Evolutionary conservation across 2,888 invertebrate genomes (phyloP).

Genomic region (Drosophila fungiperda): DNA sequence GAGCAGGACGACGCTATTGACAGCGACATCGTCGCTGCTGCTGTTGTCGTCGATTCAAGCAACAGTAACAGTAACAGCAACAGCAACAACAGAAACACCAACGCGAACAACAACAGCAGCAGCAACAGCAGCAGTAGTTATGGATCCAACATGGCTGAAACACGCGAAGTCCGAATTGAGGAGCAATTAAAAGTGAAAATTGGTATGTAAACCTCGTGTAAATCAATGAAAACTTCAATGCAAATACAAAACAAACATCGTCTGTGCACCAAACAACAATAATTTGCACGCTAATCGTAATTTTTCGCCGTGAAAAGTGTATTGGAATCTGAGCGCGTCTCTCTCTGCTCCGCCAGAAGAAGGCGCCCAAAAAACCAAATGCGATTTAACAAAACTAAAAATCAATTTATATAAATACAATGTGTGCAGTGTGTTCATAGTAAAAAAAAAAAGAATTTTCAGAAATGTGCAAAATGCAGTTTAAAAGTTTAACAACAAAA

Average conservation of each 20-base stretch:
- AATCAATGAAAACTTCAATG: constrained; percentile 52
- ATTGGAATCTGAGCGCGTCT: constrained; percentile 76
- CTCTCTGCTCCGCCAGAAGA: constrained; percentile 21
- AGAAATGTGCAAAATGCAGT: constrained; percentile 17
- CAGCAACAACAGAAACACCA: constrained; percentile 75
- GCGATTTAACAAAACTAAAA: constrained; percentile 28
- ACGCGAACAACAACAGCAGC: constrained; percentile 66
- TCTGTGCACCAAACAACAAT: constrained; percentile 11
- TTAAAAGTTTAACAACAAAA: constrained; percentile 33
- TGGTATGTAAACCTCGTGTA: constrained; percentile 88
- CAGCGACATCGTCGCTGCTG: constrained; percentile 63
- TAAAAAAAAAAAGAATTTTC: constrained; percentile 15
- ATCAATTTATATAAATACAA: constrained; percentile 6
- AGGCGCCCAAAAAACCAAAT: constrained; percentile 41
- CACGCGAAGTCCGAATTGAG: constrained; percentile 95
- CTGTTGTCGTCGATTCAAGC: constrained; percentile 53
- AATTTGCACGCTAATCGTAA: constrained; percentile 33
- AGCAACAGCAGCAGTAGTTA: constrained; percentile 86
- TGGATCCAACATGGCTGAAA: constrained; percentile 97
- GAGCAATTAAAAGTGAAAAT: constrained; percentile 97
- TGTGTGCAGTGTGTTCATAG: constrained; percentile 3
- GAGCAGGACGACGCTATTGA: constrained; percentile 76
- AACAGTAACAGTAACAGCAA: constrained; percentile 65
- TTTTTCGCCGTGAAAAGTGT: constrained; percentile 65
- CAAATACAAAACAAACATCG: constrained; percentile 30